Evolutionary conservation across 2,888 invertebrate species (phyloP), one percentile per base, ranked within the genome.

Genomic region (Melanchra persicariae): DNA sequence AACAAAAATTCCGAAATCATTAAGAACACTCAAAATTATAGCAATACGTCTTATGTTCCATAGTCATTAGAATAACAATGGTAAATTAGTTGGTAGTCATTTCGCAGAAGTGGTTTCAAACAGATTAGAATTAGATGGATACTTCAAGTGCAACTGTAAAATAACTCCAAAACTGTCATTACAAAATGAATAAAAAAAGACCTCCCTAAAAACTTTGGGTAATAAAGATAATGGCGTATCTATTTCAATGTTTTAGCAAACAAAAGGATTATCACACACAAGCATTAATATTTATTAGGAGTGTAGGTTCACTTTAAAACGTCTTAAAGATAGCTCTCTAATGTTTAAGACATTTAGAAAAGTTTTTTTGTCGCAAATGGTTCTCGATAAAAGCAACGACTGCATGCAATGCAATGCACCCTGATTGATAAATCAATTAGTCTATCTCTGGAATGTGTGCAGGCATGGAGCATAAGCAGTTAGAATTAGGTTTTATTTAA

Each of bases 1-100:
- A 26, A 15, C 17, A 7, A 43, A 55, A 3, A 40, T n/a, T 24
- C 2, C 17, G 10, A 37, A 47, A 24, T 65, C 26, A 65, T 65
- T 75, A 74, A 10, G 49, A 75, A 15, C 75, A 75, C 43, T 66
- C 57, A 26, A 43, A 72, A 57, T 67, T 1, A 51, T 37, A 58
- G 57, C 37, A 55, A 74, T 63, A 47, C 1, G 24, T 55, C 40
- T 15, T 45, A 22, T 45, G 40, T 4, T 55, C 12, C 54, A 30
- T 30, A 64, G 40, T 49, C 75, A 65, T 64, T 74, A 76, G 8
- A 58, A 17, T 10, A n/a, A 77, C 69, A 73, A 75, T 57, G 52
- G 64, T 47, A 7, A 43, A 55, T 64, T 64, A 30, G 58, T 45
- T 12, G 6, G 34, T 24, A 51, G 67, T 37, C 15, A 49, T 75